phyloP scores from a whole-genome alignment of 2,113 vertebrate species.

The Forbesichthys papilliferus region DNA sequence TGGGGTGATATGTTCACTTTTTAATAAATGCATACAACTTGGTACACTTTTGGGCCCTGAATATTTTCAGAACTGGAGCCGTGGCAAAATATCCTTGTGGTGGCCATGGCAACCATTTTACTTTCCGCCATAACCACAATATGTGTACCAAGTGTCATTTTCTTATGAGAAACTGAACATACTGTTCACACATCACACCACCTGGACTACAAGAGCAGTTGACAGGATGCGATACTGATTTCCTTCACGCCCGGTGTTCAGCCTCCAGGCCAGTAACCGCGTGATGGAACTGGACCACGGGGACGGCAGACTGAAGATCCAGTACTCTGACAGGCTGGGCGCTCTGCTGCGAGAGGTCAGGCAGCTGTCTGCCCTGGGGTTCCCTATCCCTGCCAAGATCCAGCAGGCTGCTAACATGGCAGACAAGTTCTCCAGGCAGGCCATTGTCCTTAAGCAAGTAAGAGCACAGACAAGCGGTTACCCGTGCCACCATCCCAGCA shows the following conservation, averaged over 20 bases:
- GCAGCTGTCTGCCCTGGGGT: conserved; percentile 91
- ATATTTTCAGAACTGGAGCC: too few species aligned
- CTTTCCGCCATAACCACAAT: too few species aligned
- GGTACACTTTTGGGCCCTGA: too few species aligned
- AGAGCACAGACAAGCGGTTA: conserved; percentile 40
- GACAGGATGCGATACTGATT: too few species aligned
- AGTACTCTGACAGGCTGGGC: conserved; percentile 92
- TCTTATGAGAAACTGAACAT: too few species aligned
- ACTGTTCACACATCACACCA: too few species aligned
- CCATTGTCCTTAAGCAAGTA: conserved; percentile 92
- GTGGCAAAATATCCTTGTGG: too few species aligned
- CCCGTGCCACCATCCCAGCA: not conserved
- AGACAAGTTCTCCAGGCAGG: conserved; percentile 94
- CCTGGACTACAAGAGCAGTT: too few species aligned
- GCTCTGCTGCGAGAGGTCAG: conserved; percentile 90
- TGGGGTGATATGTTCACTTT: too few species aligned
- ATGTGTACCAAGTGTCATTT: too few species aligned
- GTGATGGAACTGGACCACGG: conserved; percentile 92
- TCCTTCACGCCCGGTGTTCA: conserved; percentile 46
- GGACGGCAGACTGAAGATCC: conserved; percentile 87
- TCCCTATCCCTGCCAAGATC: conserved; percentile 89
- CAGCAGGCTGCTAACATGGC: conserved; percentile 86
- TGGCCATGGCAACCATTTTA: too few species aligned
- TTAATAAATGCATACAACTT: too few species aligned
- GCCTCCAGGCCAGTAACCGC: conserved; percentile 87